These are phyloP conservation scores for Caradrina clavipalpis DNA, from an alignment of 2,888 invertebrate genomes.

Conservation along the genomic window DNA sequence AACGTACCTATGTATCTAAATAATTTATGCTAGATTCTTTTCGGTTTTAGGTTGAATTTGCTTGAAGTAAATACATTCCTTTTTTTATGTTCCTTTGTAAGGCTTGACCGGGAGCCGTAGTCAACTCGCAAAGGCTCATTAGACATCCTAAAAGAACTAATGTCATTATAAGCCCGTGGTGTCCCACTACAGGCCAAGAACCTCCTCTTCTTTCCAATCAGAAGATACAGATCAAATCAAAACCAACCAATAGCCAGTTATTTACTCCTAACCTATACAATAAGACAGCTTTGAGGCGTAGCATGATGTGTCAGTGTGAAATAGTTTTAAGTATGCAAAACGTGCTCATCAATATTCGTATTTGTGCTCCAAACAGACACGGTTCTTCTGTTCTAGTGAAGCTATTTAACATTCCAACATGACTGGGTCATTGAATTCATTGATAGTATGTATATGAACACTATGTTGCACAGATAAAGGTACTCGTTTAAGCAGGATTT, in stretches of 20 bases:
- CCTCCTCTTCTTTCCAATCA: no score
- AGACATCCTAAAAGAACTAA: no score
- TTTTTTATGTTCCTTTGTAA: no score
- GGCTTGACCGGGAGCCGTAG: no score
- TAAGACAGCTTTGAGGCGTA: not conserved
- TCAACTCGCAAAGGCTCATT: no score
- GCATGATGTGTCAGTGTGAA: not conserved
- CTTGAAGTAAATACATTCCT: not conserved
- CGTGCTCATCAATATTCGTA: slow-evolving; percentile 49
- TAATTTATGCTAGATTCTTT: not conserved
- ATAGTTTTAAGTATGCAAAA: slow-evolving; percentile 35
- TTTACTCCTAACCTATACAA: slow-evolving; percentile 7
- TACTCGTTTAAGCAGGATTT: no score
- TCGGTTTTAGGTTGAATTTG: not conserved
- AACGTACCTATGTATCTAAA: no score
- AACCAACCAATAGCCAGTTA: not conserved
- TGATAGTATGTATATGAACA: not conserved
- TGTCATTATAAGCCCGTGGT: no score
- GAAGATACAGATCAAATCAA: no score
- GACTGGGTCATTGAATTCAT: slow-evolving; percentile 33
- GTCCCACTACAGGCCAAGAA: no score
- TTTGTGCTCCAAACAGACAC: slow-evolving; percentile 13
- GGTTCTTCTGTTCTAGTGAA: slow-evolving; percentile 5
- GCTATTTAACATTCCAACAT: slow-evolving; percentile 35
- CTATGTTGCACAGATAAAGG: not conserved